Evolutionary conservation across 2,888 invertebrate genomes (phyloP), one percentile per base, ranked within the genome.

Genomic region (Leptopilina myrica): DNA sequence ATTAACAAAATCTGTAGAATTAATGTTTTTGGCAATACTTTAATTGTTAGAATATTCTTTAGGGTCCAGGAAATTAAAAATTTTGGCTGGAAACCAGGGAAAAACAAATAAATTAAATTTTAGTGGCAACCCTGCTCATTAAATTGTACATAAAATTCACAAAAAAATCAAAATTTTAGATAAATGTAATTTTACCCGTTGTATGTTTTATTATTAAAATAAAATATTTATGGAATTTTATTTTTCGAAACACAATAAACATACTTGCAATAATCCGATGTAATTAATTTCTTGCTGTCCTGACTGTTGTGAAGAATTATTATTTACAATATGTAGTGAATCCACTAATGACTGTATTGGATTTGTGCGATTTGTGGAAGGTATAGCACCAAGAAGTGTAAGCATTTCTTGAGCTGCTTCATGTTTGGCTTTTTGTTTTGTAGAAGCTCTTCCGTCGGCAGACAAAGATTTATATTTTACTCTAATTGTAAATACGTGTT

Each of bases 401-500:
- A 83, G 33, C 77, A 83, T 14, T 15, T 67, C 79, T 20, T 66
- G 66, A n/a, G 83, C 83, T 0, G 82, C 82, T 6, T 56, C 64
- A n/a, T 80, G 81, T 26, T 83, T 83, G 0, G 83, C 83, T 0
- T 79, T 80, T 77, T 83, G 79, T 62, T 83, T 83, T 5, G 20
- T 77, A 0, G 64, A 11, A 3, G 75, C 80, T 1, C 67, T 80
- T 0, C 81, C 83, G 0, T 33, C 15, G 0, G 77, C 81, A 1
- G 14, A 20, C 0, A 26, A 14, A 43, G 43, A 43, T 8, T 0
- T 40, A 8, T 78, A 79, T 1, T 1, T 79, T 0, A 83, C 81
- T 33, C 56, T 77, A 6, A 73, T 26, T 33, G 56, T 56, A 14
- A 73, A 73, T 73, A 33, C 14, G 14, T 73, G 73, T n/a, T 73